Conservation (phyloP, 2,113 vertebrate genomes). For the Centrocercus urophasianus region DNA sequence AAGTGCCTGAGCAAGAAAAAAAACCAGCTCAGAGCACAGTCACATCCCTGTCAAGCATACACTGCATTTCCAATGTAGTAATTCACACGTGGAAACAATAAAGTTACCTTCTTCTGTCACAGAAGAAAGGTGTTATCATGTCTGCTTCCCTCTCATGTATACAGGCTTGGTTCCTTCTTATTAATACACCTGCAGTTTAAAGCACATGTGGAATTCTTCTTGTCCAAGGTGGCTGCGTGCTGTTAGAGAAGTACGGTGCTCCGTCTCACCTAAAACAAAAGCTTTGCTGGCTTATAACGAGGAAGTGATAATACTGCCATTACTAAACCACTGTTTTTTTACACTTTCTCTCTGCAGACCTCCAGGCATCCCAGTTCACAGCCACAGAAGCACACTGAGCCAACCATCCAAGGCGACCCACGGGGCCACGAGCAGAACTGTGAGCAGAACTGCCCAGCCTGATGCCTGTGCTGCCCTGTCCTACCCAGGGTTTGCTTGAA, state of each 20-base stretch:
- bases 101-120: constrained; percentile 21
- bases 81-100: constrained; percentile 44
- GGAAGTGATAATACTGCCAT: background rate
- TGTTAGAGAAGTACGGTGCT: background rate
- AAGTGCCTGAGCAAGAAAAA: background rate
- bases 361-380: background rate
- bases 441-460: background rate
- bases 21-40: background rate
- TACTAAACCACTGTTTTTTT: background rate
- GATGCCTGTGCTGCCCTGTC: background rate
- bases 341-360: background rate
- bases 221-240: background rate
- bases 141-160: background rate
- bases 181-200: background rate
- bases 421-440: fast-evolving
- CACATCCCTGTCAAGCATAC: background rate
- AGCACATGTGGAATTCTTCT: background rate
- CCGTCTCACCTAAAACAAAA: background rate
- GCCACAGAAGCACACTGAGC: background rate
- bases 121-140: background rate
- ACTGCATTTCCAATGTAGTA: constrained; percentile 26
- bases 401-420: background rate
- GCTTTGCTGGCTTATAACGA: background rate
- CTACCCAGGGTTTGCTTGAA: background rate
- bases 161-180: background rate